Conservation (phyloP, 1,140 invertebrate genomes). For the Drosophila elegans region DNA sequence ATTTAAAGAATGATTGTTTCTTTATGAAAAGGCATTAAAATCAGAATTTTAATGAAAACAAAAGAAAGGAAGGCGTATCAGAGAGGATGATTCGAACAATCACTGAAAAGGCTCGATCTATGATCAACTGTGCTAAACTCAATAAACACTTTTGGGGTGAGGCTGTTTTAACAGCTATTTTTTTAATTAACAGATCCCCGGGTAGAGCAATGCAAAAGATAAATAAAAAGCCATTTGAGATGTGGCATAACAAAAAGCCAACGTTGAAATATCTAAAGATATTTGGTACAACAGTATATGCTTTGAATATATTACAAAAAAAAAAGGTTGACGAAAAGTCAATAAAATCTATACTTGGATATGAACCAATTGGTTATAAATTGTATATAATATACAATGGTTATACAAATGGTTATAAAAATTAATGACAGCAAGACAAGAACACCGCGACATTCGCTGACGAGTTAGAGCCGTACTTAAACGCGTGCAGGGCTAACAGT, state of each 20-base stretch:
- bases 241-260: slow-evolving; percentile 7
- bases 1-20: too few species aligned
- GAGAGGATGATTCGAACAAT: slow-evolving; percentile 14
- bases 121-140: not conserved
- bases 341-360: too few species aligned
- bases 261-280: not conserved
- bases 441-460: too few species aligned
- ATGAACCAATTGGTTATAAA: not conserved
- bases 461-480: too few species aligned
- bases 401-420: slow-evolving; percentile 64
- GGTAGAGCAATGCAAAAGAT: slow-evolving; percentile 1
- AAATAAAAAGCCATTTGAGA: slow-evolving; percentile 8
- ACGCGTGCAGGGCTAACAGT: too few species aligned
- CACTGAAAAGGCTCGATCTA: slow-evolving; percentile 5
- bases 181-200: slow-evolving; percentile 3
- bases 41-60: slow-evolving; percentile 5
- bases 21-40: too few species aligned
- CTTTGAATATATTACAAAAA: too few species aligned
- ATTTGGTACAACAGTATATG: not conserved
- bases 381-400: too few species aligned
- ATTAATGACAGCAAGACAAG: slow-evolving; percentile 66
- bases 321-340: too few species aligned
- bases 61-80: slow-evolving; percentile 18
- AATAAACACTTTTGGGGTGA: not conserved
- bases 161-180: slow-evolving; percentile 3